These are phyloP conservation scores for Tenthredo distinguenda DNA, from an alignment of 2,888 invertebrate genomes.

Conservation along the genomic window DNA sequence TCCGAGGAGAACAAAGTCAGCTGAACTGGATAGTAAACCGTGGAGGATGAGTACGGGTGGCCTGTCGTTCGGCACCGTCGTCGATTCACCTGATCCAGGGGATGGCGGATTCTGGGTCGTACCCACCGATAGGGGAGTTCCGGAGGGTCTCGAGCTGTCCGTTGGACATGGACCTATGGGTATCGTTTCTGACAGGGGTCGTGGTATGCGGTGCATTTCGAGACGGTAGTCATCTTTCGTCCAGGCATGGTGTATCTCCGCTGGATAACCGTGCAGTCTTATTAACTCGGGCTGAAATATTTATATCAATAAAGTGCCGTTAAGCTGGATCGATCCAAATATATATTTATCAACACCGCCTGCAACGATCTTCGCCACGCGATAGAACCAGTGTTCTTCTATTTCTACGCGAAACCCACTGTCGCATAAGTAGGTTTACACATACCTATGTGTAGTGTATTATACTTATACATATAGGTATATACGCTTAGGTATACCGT, in stretches of 20 bases:
- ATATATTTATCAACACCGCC: background rate
- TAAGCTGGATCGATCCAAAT: background rate
- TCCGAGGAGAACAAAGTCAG: conserved; percentile 74
- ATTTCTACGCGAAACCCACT: background rate
- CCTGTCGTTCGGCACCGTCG: conserved; percentile 54
- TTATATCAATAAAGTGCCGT: background rate
- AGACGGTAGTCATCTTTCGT: conserved; percentile 79
- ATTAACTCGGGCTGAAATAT: conserved; percentile 77
- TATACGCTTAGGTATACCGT: too few species aligned
- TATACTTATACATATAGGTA: too few species aligned
- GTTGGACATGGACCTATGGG: background rate
- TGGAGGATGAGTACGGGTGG: conserved; percentile 71
- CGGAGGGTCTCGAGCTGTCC: background rate
- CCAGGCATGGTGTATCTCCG: conserved; percentile 77
- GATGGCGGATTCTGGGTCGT: background rate
- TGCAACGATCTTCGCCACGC: too few species aligned
- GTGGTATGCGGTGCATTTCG: conserved; percentile 77
- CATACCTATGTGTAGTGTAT: background rate
- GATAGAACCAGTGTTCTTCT: too few species aligned
- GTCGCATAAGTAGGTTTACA: background rate
- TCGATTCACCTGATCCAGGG: background rate
- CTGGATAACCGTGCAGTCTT: conserved; percentile 76
- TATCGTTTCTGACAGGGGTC: conserved; percentile 45
- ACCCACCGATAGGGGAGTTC: background rate
- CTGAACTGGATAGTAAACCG: conserved; percentile 73